These are phyloP conservation scores for Corythornis vintsioides DNA, from an alignment of 2,113 vertebrate species.

Conservation along the genomic window DNA sequence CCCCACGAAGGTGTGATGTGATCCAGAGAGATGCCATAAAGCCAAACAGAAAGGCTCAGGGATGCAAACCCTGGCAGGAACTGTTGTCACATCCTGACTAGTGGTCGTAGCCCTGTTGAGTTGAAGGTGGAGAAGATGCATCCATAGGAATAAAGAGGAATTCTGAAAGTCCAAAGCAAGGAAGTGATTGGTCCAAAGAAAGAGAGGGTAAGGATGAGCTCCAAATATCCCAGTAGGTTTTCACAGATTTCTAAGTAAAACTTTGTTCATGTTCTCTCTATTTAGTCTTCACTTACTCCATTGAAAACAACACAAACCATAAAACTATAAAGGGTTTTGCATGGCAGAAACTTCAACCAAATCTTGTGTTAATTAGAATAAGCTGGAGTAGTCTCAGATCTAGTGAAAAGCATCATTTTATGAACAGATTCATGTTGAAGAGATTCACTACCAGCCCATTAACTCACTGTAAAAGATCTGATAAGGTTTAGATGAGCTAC, in stretches of 20 bases:
- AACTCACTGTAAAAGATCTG: slow-evolving; percentile 1
- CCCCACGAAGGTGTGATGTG: background rate
- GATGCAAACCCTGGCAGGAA: background rate
- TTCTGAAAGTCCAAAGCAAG: background rate
- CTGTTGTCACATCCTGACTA: background rate
- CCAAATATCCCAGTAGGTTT: background rate
- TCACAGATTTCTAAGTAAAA: background rate
- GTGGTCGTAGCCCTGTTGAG: background rate
- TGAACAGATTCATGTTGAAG: background rate
- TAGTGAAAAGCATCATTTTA: background rate
- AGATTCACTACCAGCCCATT: background rate
- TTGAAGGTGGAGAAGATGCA: background rate
- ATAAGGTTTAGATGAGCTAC: slow-evolving; percentile 4
- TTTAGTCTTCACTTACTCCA: background rate
- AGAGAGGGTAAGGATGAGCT: background rate
- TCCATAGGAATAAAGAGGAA: background rate
- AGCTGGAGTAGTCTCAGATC: background rate
- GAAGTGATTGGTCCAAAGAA: background rate
- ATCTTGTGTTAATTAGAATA: background rate
- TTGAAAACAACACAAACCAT: background rate
- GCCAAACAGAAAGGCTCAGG: background rate
- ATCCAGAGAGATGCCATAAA: background rate
- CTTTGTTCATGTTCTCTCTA: background rate
- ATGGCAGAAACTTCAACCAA: background rate
- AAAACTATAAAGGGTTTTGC: background rate